Evolutionary conservation across 2,113 vertebrate species (phyloP), one percentile per base, ranked within the genome.

Genomic region (Epinephelus lanceolatus): DNA sequence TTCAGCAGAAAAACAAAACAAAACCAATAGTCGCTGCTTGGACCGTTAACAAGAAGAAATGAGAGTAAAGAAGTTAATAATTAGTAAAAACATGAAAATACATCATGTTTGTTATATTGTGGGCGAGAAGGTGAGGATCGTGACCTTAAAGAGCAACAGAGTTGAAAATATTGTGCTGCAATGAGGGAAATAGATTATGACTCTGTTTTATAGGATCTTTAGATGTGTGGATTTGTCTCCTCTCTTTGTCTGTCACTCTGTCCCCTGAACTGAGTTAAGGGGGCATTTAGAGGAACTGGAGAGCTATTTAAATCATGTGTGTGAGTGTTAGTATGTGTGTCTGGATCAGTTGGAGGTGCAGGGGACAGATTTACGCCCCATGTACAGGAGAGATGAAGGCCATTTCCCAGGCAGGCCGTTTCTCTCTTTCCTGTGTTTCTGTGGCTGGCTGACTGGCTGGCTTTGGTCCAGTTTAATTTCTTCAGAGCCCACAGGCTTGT

Each of bases 391-490:
- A 76, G 68, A 89, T 88, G 90, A 91, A 91, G 92, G 90, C 88
- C 88, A 78, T 78, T 85, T 86, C 83, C 81, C 79, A 66, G 76
- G 72, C 83, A 91, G 83, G 66, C 76, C 69, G 45, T 90, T 86
- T 80, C 84, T 90, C 86, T 86, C 80, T 76, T 60, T 60, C 76
- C 74, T 68, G 51, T 65, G 70, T 81, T 80, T 79, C 77, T 81
- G 67, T 59, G 47, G 40, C 11, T 42, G 47, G 40, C 11, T 42
- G 53, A n/a, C 11, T 42, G 27, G 23, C 75, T 91, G 91, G 90
- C 86, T 9, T 76, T 18, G 63, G 80, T 92, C 88, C 91, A 91
- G 89, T 92, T 93, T 92, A 87, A 92, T 94, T 91, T 86, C 84
- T 84, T 78, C 80, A 33, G 72, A 76, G 85, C 86, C 86, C 65